Base-by-base conservation (phyloP, 1,140 invertebrate species). In the Sarcophaga bullata region DNA sequence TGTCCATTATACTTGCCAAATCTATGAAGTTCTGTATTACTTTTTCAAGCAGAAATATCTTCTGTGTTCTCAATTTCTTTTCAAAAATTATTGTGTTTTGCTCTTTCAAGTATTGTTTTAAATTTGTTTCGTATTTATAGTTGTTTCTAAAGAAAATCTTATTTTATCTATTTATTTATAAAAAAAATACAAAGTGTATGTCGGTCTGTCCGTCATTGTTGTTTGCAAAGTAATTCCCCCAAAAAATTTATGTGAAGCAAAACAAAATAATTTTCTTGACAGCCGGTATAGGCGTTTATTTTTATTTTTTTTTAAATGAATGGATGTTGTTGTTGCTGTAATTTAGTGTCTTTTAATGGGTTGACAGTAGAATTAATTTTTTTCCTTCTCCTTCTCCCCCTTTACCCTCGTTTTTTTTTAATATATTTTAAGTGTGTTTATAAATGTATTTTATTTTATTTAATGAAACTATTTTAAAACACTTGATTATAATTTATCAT, bases 121-220 rank as follows among this genome's bases (percentile, higher is more conserved):
- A 68, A 68, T 10, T 58, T 58, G n/a, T 68, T n/a, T n/a, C n/a
- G n/a, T n/a, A 68, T 68, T 68, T 68, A 68, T 68, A 68, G 62
- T 17, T 68, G 62, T 68, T 68, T 68, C 17, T 68, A 9, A 68
- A 68, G 19, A 17, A 25, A 11, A 50, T n/a, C n/a, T n/a, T n/a
- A n/a, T n/a, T n/a, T n/a, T n/a, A n/a, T n/a, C n/a, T n/a, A n/a
- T n/a, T n/a, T n/a, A n/a, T n/a, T n/a, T n/a, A n/a, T 8, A 50
- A 50, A 50, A 8, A 50, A 68, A 2, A 68, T 68, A 4, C 9
- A 17, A 68, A 17, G 3, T 19, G 19, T 19, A 58, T 13, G 4
- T 15, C 6, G 13, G 13, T 13, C 13, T 58, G 6, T 10, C 17
- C 19, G 17, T 68, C 8, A 17, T 17, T 68, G 17, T 68, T 68